Evolutionary conservation across 2,113 vertebrate genomes (phyloP).

Genomic region (Verasper variegatus): DNA sequence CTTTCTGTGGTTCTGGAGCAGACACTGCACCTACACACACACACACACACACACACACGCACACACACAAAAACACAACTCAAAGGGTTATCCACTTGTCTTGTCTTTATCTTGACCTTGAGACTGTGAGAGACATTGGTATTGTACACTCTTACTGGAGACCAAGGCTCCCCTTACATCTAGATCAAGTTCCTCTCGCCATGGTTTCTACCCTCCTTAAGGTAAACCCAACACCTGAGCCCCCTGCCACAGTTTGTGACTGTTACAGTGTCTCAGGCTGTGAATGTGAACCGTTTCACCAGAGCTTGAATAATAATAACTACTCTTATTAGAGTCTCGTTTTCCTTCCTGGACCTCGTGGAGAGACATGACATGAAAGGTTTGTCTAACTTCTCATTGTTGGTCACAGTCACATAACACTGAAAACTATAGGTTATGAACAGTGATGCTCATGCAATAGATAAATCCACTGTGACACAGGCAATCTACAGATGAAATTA

Average conservation of each 20-base stretch:
- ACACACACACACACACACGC: no score
- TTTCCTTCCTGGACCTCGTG: background rate
- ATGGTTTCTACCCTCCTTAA: conserved; percentile 51
- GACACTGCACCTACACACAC: conserved; percentile 80
- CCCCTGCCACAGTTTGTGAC: conserved; percentile 23
- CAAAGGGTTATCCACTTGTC: conserved; percentile 7
- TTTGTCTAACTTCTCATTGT: background rate
- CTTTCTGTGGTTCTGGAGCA: conserved; percentile 84
- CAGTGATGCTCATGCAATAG: background rate
- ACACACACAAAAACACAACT: conserved; percentile 34
- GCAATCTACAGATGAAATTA: background rate
- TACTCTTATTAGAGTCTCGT: background rate
- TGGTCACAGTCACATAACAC: background rate
- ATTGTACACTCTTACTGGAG: conserved; percentile 14
- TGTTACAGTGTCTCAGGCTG: conserved; percentile 22
- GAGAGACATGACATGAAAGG: background rate
- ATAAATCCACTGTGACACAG: background rate
- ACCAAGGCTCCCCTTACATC: conserved; percentile 63
- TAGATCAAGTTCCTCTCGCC: conserved; percentile 67
- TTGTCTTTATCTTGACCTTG: conserved; percentile 16
- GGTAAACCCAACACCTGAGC: conserved; percentile 62
- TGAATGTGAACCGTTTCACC: conserved; percentile 37
- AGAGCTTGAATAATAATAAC: conserved; percentile 41
- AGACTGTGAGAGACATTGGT: conserved; percentile 7
- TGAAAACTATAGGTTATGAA: background rate